These are phyloP conservation scores for Brachyhypopomus occidentalis DNA, from an alignment of 2,113 vertebrate species.

Conservation along the genomic window DNA sequence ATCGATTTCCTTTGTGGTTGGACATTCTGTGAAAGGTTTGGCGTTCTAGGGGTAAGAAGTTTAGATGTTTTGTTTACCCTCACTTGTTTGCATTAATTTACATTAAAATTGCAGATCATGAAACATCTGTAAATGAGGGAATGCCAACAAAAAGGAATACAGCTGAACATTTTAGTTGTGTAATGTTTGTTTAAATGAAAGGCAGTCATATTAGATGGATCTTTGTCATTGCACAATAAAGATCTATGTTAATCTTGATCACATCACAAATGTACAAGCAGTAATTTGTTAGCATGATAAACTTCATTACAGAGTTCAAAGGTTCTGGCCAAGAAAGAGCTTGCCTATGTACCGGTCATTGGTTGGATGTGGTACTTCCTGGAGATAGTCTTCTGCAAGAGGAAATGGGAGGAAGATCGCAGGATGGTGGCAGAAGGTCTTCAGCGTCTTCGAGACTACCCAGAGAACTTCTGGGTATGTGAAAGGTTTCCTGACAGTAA, in stretches of 20 bases:
- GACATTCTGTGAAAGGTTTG: slow-evolving; percentile 92
- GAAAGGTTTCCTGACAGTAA: neutral
- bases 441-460: slow-evolving; percentile 86
- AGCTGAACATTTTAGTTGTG: neutral
- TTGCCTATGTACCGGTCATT: slow-evolving; percentile 90
- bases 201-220: neutral
- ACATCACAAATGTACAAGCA: neutral
- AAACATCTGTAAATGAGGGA: no score
- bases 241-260: no score
- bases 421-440: slow-evolving; percentile 81
- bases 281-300: neutral
- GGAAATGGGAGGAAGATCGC: slow-evolving; percentile 94
- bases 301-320: slow-evolving; percentile 85
- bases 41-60: slow-evolving; percentile 89
- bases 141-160: no score
- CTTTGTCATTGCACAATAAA: no score
- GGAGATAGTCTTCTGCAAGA: slow-evolving; percentile 95
- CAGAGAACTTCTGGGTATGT: slow-evolving; percentile 89
- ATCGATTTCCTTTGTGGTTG: slow-evolving; percentile 98
- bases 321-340: slow-evolving; percentile 92
- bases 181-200: neutral
- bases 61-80: neutral
- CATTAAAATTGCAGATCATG: no score
- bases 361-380: slow-evolving; percentile 99
- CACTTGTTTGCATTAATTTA: neutral